Conservation (phyloP, 2,888 invertebrate species). For the Eugnorisma glareosa region DNA sequence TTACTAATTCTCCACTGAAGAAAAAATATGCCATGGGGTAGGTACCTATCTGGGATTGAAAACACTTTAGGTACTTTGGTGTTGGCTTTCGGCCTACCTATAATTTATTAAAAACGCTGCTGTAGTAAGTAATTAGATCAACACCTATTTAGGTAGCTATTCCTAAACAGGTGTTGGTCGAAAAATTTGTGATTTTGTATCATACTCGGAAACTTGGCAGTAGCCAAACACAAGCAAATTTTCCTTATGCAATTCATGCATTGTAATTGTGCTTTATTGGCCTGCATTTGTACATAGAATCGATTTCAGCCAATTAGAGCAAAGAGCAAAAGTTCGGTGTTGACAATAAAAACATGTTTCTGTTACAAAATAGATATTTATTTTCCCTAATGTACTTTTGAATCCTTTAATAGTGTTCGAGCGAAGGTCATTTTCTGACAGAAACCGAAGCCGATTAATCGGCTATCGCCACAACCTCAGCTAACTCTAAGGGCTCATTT, state of each 20-base stretch:
- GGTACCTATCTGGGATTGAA: neutral
- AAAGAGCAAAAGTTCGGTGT: constrained; percentile 14
- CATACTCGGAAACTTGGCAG: neutral
- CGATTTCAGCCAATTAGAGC: constrained; percentile 1
- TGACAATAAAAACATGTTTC: constrained; percentile 63
- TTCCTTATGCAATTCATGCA: constrained; percentile 1
- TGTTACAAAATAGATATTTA: constrained; percentile 52
- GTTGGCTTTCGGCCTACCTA: no score
- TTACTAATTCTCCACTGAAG: neutral
- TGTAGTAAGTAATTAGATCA: neutral
- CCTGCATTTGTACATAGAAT: constrained; percentile 7
- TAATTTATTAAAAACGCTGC: neutral
- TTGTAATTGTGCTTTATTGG: neutral
- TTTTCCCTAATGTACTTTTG: constrained; percentile 10
- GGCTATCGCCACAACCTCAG: neutral
- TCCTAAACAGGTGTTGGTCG: constrained; percentile 10
- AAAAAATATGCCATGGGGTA: neutral
- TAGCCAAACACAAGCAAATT: neutral
- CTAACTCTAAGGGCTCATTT: no score
- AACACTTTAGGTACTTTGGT: neutral
- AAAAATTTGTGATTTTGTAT: neutral
- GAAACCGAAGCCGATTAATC: neutral
- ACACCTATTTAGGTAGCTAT: neutral
- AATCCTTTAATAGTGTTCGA: neutral
- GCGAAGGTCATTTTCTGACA: neutral